These are phyloP conservation scores for Apodemia zela DNA, from an alignment of 2,888 invertebrate genomes.

Conservation along the genomic window DNA sequence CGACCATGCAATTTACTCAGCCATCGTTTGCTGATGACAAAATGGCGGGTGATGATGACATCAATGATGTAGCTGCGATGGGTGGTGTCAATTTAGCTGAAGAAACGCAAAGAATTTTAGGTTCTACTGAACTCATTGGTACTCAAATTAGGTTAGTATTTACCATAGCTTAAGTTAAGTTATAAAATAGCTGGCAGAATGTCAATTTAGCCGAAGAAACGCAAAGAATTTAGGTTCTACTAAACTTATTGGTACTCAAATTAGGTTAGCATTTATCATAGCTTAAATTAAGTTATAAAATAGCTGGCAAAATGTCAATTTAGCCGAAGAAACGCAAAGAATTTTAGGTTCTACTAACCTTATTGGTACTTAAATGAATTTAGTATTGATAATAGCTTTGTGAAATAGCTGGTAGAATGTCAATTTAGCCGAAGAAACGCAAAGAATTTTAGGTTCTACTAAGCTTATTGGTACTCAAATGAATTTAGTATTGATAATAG, in stretches of 20 bases:
- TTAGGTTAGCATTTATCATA: conserved; percentile 87
- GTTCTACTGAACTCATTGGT: conserved; percentile 93
- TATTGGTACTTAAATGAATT: conserved; percentile 90
- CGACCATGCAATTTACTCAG: conserved; percentile 49
- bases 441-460: conserved; percentile 94
- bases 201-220: conserved; percentile 97
- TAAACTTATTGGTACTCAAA: conserved; percentile 93
- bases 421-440: conserved; percentile 97
- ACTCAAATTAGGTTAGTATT: conserved; percentile 88
- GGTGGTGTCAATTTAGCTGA: conserved; percentile 98
- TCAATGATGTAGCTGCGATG: conserved; percentile 99
- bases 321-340: conserved; percentile 96
- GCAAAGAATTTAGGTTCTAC: conserved; percentile 95
- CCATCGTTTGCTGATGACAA: conserved; percentile 71
- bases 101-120: conserved; percentile 96
- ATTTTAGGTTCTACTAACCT: conserved; percentile 95
- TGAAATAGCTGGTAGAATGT: conserved; percentile 67
- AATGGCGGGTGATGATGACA: conserved; percentile 93
- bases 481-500: conserved; percentile 85
- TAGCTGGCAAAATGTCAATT: conserved; percentile 86
- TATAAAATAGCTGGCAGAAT: not conserved
- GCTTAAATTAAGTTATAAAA: conserved; percentile 19
- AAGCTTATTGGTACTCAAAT: conserved; percentile 94
- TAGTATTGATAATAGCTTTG: conserved; percentile 83
- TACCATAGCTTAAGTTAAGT: conserved; percentile 73